Percentiles rank a stretch among this genome's conserved stretches.
Evolutionary conservation across 2,888 invertebrate genomes (phyloP).

Genomic region (Netelia inedita): DNA sequence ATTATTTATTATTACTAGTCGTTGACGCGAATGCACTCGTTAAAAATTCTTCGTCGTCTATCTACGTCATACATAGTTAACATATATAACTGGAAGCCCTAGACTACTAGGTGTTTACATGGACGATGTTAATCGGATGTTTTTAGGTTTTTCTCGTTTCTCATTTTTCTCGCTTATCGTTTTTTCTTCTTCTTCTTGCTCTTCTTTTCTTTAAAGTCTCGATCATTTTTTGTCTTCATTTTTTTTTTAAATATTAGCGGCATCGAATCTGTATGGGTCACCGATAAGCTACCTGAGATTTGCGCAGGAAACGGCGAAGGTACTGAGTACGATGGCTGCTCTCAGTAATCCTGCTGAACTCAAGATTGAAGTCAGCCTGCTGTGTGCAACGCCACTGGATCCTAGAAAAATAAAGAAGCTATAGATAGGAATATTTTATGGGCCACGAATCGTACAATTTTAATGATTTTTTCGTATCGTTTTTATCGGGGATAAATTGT

Average conservation of each 20-base stretch:
- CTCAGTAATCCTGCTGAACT: conserved; percentile 44
- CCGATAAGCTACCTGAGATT: conserved; percentile 63
- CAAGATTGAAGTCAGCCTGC: conserved; percentile 26
- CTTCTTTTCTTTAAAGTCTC: conserved; percentile 24
- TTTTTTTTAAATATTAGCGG: conserved; percentile 36
- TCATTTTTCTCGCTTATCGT: conserved; percentile 5
- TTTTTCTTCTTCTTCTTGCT: conserved; percentile 18
- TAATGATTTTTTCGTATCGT: no score
- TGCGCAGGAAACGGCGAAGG: conserved; percentile 33
- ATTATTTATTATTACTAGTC: conserved; percentile 64
- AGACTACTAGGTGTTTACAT: conserved; percentile 85
- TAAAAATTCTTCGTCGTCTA: conserved; percentile 83
- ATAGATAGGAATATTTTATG: not conserved
- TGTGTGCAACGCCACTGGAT: conserved; percentile 45
- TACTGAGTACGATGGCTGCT: conserved; percentile 46
- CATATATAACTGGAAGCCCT: conserved; percentile 85
- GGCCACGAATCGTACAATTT: no score
- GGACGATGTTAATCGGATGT: conserved; percentile 82
- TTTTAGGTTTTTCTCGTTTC: conserved; percentile 34
- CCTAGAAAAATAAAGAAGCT: conserved; percentile 42
- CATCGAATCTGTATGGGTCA: conserved; percentile 23
- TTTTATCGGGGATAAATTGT: no score
- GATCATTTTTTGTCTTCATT: conserved; percentile 22
- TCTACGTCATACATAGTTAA: conserved; percentile 84
- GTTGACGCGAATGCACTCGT: conserved; percentile 62